Base-by-base conservation (phyloP, 2,888 invertebrate species). In the Oasisia sp. region DNA sequence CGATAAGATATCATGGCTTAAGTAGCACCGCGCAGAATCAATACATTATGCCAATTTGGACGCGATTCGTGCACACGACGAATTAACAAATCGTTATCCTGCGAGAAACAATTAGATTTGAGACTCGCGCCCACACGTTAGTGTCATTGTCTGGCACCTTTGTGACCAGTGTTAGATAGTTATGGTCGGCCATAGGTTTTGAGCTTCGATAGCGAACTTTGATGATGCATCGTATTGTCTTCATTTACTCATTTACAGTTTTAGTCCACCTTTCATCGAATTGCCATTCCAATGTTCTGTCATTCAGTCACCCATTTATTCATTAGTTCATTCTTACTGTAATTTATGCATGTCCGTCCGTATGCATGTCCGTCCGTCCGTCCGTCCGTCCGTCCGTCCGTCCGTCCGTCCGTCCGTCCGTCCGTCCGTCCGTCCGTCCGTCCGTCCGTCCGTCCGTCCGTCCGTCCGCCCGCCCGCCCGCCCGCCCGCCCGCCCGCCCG, bases 1-100 rank as follows among this genome's bases (percentile, higher is more conserved):
- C n/a, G 74, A 74, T n/a, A n/a, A 74, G 74, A 27, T 74, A 74
- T 74, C 74, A 74, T 74, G 74, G 74, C 27, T 74, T 74, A 74
- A 27, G 27, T 74, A 19, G 27, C 74, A n/a, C 74, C n/a, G 74
- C 74, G n/a, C 27, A 74, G 27, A n/a, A 74, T 74, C 74, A 27
- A 74, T n/a, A 74, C 19, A 74, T 74, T 5, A 74, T 74, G 74
- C 74, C 74, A 74, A 74, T 74, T 74, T 74, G 74, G 74, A 74
- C 74, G 27, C 74, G 74, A 74, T 74, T 74, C n/a, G 74, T 74
- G 74, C 27, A 74, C 19, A 74, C 74, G n/a, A 74, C 74, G 74
- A 7, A 74, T 74, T n/a, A 27, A 74, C 74, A 27, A 74, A 74
- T 19, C 74, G 27, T 74, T 74, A 74, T 74, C 74, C 74, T 19